These are phyloP conservation scores for Melangyna quadrimaculata DNA, from an alignment of 2,888 invertebrate species.

Conservation along the genomic window DNA sequence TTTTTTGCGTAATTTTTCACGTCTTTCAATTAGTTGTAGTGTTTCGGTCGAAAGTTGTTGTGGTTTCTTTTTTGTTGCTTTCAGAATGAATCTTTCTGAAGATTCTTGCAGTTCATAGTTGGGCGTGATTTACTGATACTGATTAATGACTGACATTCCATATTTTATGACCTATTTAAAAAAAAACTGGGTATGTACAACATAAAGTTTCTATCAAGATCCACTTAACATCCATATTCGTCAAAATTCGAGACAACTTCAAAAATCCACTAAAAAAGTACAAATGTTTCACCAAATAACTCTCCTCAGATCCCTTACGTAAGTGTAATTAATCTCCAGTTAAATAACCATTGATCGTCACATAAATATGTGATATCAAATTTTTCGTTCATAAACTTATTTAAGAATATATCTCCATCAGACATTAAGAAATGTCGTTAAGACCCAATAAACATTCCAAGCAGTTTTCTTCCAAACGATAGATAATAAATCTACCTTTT, in stretches of 20 bases:
- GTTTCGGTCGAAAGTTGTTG: no score
- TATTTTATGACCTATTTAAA: background rate
- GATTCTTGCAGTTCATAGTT: no score
- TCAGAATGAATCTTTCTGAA: no score
- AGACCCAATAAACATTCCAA: background rate
- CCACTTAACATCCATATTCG: background rate
- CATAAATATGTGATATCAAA: background rate
- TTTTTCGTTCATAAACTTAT: background rate
- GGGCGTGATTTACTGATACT: no score
- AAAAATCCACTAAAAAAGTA: background rate
- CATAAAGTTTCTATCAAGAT: background rate
- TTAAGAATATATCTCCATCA: background rate
- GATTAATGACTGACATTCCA: no score
- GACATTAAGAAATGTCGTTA: background rate
- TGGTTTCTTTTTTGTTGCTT: no score
- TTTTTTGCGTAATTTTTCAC: no score
- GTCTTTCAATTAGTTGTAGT: no score
- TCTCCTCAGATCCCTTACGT: background rate
- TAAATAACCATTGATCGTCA: background rate
- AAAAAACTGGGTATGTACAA: no score
- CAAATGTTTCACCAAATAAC: background rate
- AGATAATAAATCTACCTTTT: conserved; percentile 22
- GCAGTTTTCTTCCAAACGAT: background rate
- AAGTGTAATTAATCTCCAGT: background rate
- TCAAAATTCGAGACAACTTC: background rate